A percentile compares a stretch with the other conserved stretches of the same genome.
Conservation (phyloP, 2,888 invertebrate genomes). For the Thysanoteuthis rhombus region DNA sequence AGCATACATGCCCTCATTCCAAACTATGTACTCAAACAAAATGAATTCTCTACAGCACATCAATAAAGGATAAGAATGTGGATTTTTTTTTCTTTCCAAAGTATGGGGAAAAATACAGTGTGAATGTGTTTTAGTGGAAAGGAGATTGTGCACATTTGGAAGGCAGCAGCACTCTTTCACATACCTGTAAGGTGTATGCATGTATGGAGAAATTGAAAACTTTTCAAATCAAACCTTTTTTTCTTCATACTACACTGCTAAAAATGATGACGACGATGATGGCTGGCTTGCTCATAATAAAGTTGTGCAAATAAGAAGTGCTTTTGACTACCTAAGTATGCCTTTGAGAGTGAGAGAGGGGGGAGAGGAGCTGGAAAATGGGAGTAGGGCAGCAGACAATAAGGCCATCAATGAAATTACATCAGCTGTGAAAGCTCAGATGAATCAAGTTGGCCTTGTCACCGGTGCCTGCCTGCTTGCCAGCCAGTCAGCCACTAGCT, state of each 20-base stretch:
- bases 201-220: neutral
- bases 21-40: neutral
- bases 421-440: conserved; percentile 27
- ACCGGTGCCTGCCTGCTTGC: neutral
- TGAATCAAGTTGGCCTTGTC: neutral
- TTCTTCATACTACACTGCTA: neutral
- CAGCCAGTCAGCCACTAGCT: neutral
- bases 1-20: neutral
- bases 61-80: neutral
- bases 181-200: no score
- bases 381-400: conserved; percentile 20
- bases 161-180: neutral
- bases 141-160: neutral
- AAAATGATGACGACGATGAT: no score
- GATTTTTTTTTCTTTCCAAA: no score
- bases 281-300: neutral
- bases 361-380: neutral
- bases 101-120: neutral
- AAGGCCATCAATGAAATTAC: conserved; percentile 31
- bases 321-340: neutral
- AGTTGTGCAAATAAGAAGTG: neutral
- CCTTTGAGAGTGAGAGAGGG: neutral
- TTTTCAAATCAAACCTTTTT: neutral
- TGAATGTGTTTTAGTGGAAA: neutral
- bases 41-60: neutral